Percentiles rank a stretch among this genome's conserved stretches.
Conservation (phyloP, 2,113 vertebrate genomes). For the Zosterops borbonicus region DNA sequence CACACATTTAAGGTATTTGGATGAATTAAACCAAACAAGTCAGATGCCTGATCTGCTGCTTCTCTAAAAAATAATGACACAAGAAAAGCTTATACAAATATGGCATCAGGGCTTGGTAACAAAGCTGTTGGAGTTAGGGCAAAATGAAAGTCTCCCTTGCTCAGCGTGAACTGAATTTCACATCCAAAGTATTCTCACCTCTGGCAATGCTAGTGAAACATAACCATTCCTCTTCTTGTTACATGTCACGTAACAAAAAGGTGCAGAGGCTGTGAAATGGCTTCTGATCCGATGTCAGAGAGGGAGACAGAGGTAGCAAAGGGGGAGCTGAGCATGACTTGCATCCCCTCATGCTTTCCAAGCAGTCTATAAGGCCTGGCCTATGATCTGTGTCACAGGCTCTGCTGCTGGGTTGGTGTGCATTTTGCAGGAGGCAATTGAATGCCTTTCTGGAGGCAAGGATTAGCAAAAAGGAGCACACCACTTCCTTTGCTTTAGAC, state of each 20-base stretch:
- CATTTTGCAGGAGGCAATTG: background rate
- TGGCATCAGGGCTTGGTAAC: background rate
- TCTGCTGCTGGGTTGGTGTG: background rate
- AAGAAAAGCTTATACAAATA: background rate
- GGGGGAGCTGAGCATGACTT: background rate
- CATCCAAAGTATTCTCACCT: background rate
- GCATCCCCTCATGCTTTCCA: background rate
- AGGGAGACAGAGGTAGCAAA: background rate
- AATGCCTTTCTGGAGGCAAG: background rate
- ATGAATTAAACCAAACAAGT: conserved; percentile 29
- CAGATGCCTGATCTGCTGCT: background rate
- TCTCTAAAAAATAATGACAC: background rate
- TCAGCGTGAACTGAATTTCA: background rate
- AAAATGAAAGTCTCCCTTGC: background rate
- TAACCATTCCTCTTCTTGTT: background rate
- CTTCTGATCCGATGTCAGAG: background rate
- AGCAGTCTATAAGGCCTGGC: background rate
- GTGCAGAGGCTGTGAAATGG: background rate
- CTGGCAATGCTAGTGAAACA: background rate
- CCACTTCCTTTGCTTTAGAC: background rate
- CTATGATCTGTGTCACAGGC: background rate
- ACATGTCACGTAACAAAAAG: background rate
- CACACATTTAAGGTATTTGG: background rate
- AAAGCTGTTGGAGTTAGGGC: background rate
- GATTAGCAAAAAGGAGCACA: background rate